These are phyloP conservation scores for Pseudotriccus pelzelni DNA, from an alignment of 2,797 vertebrate species.

Conservation along the genomic window DNA sequence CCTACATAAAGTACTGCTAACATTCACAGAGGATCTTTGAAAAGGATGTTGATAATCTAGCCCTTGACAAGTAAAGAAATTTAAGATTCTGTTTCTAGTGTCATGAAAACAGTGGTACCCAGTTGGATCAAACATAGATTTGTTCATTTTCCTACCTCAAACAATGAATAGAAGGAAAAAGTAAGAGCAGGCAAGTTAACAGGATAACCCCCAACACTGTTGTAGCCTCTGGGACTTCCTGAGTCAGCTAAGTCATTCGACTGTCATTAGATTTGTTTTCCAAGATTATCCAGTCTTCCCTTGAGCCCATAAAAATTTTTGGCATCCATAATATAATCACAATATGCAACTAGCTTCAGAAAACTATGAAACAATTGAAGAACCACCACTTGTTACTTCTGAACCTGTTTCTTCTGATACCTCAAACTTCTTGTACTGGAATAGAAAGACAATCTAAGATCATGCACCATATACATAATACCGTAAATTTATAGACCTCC, in stretches of 20 bases:
- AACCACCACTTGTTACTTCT: background rate
- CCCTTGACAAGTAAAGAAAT: background rate
- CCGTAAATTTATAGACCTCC: background rate
- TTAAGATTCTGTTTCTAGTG: background rate
- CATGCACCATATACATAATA: fast-evolving
- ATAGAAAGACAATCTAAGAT: background rate
- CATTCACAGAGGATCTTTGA: background rate
- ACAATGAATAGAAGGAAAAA: background rate
- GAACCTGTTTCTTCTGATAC: background rate
- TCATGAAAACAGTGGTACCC: background rate
- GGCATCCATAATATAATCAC: too few species aligned
- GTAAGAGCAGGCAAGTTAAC: background rate
- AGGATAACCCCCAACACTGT: background rate
- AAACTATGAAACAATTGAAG: background rate
- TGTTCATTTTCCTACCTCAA: background rate
- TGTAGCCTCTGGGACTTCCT: background rate
- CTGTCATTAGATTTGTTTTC: background rate
- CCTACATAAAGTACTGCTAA: background rate
- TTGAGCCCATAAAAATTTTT: background rate
- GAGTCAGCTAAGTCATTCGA: background rate
- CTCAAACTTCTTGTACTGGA: background rate
- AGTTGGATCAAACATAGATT: background rate
- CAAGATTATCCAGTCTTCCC: background rate
- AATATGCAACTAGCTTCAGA: background rate
- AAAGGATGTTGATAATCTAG: background rate